Evolutionary conservation across 2,797 vertebrate genomes (phyloP), one percentile per base, ranked within the genome.

Genomic region (Pogoniulus pusillus): DNA sequence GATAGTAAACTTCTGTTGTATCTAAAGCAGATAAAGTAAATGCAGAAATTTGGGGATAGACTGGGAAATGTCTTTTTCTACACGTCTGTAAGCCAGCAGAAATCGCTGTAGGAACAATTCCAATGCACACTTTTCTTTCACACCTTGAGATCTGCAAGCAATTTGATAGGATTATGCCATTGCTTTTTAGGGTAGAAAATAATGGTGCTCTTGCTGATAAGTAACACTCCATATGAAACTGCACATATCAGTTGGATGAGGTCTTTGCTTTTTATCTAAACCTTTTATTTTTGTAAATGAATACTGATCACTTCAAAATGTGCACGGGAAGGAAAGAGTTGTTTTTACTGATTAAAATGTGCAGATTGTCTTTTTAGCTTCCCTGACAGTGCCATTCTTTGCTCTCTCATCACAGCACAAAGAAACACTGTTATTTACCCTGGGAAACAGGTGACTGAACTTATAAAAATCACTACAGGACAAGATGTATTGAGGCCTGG

Each of bases 401-500:
- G 60, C 19, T 16, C 78, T 95, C 69, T 73, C 85, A 77, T 87
- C 43, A 55, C 87, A 77, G 73, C 89, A 96, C 84, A 94, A 96
- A 96, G 93, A 95, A 97, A 96, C 85, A 90, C 90, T 93, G 96
- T 96, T 97, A 96, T 97, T 97, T 97, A 97, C 97, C 97, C 97
- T 98, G 98, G 98, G 98, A 99, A 98, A 98, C 98, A 99, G 98
- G 98, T 99, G 98, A 99, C 98, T 98, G 98, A 98, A 98, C 98
- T 98, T 98, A 98, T 98, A 98, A 99, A 98, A 98, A 98, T 98
- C 98, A 98, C 97, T 97, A 97, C 96, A 97, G 98, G 98, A 98
- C 97, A 98, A 98, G 98, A 99, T 98, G 98, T 99, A 99, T 99
- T 98, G 98, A 98, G 97, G 97, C 98, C 97, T 98, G 96, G 98